Evolutionary conservation across 2,888 invertebrate species (phyloP), one percentile per base, ranked within the genome.

Genomic region (Andricus quercusramuli): DNA sequence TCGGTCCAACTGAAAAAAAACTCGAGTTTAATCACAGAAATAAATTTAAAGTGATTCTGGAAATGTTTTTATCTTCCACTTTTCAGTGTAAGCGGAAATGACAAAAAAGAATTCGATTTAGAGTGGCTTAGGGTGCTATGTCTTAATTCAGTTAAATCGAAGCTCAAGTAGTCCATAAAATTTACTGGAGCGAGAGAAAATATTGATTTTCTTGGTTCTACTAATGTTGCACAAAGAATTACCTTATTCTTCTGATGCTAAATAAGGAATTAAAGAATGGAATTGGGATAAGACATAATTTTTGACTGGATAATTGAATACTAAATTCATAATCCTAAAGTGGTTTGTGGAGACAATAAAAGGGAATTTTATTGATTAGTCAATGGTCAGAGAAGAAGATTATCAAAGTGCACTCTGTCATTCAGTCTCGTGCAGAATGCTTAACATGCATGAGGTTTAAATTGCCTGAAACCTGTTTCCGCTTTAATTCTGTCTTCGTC

Each of bases 391-490:
- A 8, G 51, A 20, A 32, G 32, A n/a, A 56, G 74, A 74, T 59
- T 37, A 74, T 22, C n/a, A 74, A 59, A 74, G 74, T 37, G 32
- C 51, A 56, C 56, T 32, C 56, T 59, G 74, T 56, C 37, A 56
- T 74, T 56, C 56, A 56, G 56, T 74, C 74, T 56, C 51, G 74
- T 51, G 51, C 13, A 25, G 44, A 79, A 78, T 79, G 79, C 79
- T 62, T 78, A 81, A 83, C 80, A 66, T 65, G 76, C 68, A 79
- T 82, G 82, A 81, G 80, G 62, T 80, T 77, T 83, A 65, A 84
- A 83, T 81, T 81, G 81, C 79, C 80, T 77, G 76, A 79, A 78
- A 78, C 80, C 81, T 65, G 78, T 79, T 80, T 79, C 65, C 80
- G 76, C 56, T 74, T 78, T 81, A 80, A 82, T 82, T 81, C 68